Evolutionary conservation across 2,797 vertebrate genomes (phyloP).

Genomic region (Girardinus metallicus): DNA sequence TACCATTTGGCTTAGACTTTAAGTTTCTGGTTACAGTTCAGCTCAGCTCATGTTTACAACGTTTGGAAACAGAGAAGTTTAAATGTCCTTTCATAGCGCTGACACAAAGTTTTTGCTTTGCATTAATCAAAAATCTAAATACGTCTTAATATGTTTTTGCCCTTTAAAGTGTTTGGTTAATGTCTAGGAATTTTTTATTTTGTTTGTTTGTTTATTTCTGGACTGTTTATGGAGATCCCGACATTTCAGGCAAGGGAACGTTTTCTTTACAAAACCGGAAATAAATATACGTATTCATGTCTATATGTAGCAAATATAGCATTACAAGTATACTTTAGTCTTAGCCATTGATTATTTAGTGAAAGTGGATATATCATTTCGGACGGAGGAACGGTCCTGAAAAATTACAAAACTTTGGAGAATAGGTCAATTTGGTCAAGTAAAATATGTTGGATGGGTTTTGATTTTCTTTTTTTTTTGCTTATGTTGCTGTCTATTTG

Average conservation of each 20-base stretch:
- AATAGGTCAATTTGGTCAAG: not conserved
- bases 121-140: not conserved
- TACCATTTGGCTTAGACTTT: not conserved
- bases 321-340: too few species aligned
- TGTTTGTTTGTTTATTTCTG: not conserved
- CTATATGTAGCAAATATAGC: too few species aligned
- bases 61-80: not conserved
- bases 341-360: too few species aligned
- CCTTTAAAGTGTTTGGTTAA: not conserved
- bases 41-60: not conserved
- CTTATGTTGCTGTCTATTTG: not conserved
- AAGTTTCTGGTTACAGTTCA: not conserved
- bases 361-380: too few species aligned
- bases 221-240: not conserved
- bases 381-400: too few species aligned
- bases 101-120: not conserved
- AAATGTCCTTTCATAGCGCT: too few species aligned
- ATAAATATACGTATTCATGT: too few species aligned
- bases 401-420: not conserved
- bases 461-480: not conserved
- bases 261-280: not conserved
- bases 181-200: not conserved
- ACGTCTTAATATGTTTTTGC: not conserved
- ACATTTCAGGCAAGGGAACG: not conserved
- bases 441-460: not conserved